Evolutionary conservation across 2,113 vertebrate species (phyloP).

Genomic region (Lepus americanus): DNA sequence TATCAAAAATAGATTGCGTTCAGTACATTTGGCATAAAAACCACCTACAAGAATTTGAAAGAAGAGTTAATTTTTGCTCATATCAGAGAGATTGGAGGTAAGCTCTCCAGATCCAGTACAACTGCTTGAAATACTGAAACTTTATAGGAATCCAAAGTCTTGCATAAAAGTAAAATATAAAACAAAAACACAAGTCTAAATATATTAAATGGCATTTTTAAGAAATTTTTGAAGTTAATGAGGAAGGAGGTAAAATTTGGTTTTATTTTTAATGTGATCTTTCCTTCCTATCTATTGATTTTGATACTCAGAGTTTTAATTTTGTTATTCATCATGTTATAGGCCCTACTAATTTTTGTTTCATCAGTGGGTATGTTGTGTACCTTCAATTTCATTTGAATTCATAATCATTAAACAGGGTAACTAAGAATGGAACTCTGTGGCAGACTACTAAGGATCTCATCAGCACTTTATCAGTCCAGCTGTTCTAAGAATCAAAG

Average conservation of each 20-base stretch:
- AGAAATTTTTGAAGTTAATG: background rate
- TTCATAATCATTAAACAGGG: background rate
- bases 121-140: background rate
- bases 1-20: background rate
- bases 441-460: background rate
- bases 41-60: background rate
- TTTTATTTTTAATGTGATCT: background rate
- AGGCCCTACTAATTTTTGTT: background rate
- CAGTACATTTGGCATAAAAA: background rate
- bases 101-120: background rate
- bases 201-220: background rate
- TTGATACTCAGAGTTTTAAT: background rate
- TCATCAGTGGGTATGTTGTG: background rate
- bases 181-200: background rate
- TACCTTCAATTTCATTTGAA: background rate
- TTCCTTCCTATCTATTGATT: background rate
- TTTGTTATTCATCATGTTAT: background rate
- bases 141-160: background rate
- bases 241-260: background rate
- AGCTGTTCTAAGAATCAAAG: background rate
- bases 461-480: background rate
- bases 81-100: background rate
- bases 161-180: constrained; percentile 2
- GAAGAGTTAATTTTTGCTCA: background rate
- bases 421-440: background rate